These are phyloP conservation scores for Timema podura DNA, from an alignment of 2,888 invertebrate genomes.

Conservation along the genomic window DNA sequence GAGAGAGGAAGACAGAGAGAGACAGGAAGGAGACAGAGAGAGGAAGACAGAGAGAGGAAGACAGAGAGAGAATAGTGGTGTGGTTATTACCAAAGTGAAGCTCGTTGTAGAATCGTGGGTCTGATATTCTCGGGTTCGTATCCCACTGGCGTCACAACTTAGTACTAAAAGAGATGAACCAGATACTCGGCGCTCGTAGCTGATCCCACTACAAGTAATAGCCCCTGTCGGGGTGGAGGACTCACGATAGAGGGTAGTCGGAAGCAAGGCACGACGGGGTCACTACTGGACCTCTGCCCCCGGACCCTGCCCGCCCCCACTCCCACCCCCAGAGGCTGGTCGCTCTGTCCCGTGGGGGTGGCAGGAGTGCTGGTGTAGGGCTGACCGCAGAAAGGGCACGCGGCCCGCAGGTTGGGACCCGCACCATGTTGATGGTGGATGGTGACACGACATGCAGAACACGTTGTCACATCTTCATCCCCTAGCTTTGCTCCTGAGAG, in stretches of 20 bases:
- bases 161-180: too few relatives aligned
- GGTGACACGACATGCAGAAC: constrained; percentile 39
- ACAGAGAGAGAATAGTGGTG: too few relatives aligned
- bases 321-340: constrained; percentile 29
- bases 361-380: constrained; percentile 27
- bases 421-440: constrained; percentile 37
- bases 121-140: background rate
- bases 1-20: too few relatives aligned
- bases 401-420: constrained; percentile 35
- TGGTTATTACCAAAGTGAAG: too few relatives aligned
- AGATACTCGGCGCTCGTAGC: too few relatives aligned
- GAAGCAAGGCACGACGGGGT: constrained; percentile 38
- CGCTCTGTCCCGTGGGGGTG: background rate
- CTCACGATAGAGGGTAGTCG: constrained; percentile 43
- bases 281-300: constrained; percentile 38
- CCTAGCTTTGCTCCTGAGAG: constrained; percentile 13
- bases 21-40: too few relatives aligned
- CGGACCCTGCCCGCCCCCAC: constrained; percentile 36
- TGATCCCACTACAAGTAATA: background rate
- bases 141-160: too few relatives aligned
- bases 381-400: constrained; percentile 42
- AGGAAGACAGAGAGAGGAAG: too few relatives aligned
- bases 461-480: constrained; percentile 36
- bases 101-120: background rate
- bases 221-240: constrained; percentile 20